A percentile compares a stretch with the other conserved stretches of the same genome.
phyloP scores from a whole-genome alignment of 2,888 invertebrate genomes.

The Epinotia demarniana region DNA sequence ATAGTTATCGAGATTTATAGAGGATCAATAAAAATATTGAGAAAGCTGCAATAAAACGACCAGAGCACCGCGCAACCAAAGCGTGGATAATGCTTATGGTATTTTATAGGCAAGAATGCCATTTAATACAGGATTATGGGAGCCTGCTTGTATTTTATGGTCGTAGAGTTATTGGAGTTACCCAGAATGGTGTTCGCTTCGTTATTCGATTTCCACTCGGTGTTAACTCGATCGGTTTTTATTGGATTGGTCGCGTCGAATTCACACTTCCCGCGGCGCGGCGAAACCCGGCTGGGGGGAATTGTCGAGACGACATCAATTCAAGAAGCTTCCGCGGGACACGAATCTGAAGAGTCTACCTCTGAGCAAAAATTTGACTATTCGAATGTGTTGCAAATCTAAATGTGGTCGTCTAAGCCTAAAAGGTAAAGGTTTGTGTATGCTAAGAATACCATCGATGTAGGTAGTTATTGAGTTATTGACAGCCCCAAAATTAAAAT shows the following conservation, averaged over 20 bases:
- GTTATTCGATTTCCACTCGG: conserved; percentile 53
- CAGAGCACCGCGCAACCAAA: conserved; percentile 55
- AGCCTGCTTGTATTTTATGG: conserved; percentile 61
- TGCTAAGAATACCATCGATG: too few relatives aligned
- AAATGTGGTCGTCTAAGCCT: neutral
- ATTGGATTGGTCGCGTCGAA: conserved; percentile 60
- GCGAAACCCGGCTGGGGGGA: conserved; percentile 52
- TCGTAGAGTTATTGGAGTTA: conserved; percentile 40
- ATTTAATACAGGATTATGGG: conserved; percentile 67
- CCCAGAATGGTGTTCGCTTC: conserved; percentile 24
- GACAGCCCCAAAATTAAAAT: neutral
- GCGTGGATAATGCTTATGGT: conserved; percentile 54
- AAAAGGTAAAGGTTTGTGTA: neutral
- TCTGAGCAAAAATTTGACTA: neutral
- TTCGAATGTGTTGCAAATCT: neutral
- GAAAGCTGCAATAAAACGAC: conserved; percentile 65
- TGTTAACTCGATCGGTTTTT: conserved; percentile 53
- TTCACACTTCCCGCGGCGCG: conserved; percentile 66
- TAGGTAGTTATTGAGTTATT: too few relatives aligned
- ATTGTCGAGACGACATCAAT: conserved; percentile 62
- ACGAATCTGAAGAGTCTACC: conserved; percentile 57
- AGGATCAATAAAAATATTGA: conserved; percentile 72
- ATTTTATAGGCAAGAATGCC: conserved; percentile 65
- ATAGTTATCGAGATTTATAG: conserved; percentile 68
- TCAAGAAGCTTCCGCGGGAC: conserved; percentile 54